phyloP scores from a whole-genome alignment of 1,140 invertebrate genomes.

The Charaxes varanes region DNA sequence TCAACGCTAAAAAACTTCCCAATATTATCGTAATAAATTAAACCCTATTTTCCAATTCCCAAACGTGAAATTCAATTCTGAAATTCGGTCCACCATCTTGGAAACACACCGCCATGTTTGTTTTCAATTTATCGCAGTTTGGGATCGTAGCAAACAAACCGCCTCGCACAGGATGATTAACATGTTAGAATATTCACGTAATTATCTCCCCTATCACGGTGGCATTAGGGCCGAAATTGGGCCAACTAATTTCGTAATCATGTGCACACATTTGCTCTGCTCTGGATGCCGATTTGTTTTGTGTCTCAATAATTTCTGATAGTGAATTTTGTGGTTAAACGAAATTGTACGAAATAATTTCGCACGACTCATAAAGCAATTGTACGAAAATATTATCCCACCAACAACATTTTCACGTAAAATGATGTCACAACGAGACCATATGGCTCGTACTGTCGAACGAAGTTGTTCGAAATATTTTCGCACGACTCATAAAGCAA shows the following conservation, averaged over 20 bases:
- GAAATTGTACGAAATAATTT: too few species aligned
- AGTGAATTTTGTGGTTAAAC: too few species aligned
- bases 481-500: too few species aligned
- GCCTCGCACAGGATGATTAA: conserved; percentile 13
- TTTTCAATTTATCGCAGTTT: conserved; percentile 22
- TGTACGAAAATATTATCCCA: too few species aligned
- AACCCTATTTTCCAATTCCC: conserved; percentile 4
- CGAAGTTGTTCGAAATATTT: too few species aligned
- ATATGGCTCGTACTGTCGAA: too few species aligned
- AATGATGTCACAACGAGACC: too few species aligned
- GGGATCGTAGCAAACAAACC: conserved; percentile 17
- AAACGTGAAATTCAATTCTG: conserved; percentile 14
- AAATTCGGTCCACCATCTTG: conserved; percentile 11
- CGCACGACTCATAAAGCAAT: too few species aligned
- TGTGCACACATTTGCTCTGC: background rate
- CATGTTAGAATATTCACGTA: conserved; percentile 6
- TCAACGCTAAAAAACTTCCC: too few species aligned
- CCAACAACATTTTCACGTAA: too few species aligned
- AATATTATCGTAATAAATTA: conserved; percentile 4
- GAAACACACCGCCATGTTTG: conserved; percentile 15
- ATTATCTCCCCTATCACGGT: background rate
- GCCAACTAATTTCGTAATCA: background rate
- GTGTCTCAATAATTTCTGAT: too few species aligned
- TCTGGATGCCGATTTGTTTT: background rate
- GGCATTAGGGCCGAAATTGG: background rate